Conservation (phyloP, 2,113 vertebrate genomes). For the Erythrocercus mccallii region DNA sequence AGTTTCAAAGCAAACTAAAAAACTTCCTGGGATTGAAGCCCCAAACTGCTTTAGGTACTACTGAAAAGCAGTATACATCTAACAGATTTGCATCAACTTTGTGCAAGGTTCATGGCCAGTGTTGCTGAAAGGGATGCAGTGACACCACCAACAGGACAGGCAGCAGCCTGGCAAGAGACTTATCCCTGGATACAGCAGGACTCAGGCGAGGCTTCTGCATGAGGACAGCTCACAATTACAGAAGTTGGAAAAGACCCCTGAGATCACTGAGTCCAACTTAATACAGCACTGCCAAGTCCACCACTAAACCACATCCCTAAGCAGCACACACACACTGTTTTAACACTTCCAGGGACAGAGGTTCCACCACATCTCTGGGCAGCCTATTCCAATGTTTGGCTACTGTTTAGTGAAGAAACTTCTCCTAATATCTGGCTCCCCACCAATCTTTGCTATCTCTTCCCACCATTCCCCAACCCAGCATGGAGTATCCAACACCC, state of each 20-base stretch:
- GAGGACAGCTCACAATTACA: neutral
- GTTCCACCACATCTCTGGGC: neutral
- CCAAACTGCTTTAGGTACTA: neutral
- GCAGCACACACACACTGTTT: neutral
- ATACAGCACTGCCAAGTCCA: neutral
- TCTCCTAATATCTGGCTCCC: neutral
- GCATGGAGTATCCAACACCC: neutral
- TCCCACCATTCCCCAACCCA: neutral
- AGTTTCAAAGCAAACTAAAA: neutral
- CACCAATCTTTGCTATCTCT: neutral
- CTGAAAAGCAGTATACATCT: neutral
- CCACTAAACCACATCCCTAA: neutral
- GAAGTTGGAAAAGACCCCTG: neutral
- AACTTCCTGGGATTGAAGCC: neutral
- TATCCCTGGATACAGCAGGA: rapidly evolving
- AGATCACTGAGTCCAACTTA: neutral
- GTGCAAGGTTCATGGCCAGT: neutral
- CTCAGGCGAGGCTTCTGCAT: rapidly evolving
- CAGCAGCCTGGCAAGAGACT: neutral
- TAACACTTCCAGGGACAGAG: neutral
- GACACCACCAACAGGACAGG: neutral
- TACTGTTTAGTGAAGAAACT: neutral
- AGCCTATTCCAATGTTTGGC: neutral
- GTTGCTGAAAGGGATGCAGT: neutral
- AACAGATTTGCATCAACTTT: neutral